Evolutionary conservation across 2,797 vertebrate species (phyloP).

Genomic region (Anguilla marmorata): DNA sequence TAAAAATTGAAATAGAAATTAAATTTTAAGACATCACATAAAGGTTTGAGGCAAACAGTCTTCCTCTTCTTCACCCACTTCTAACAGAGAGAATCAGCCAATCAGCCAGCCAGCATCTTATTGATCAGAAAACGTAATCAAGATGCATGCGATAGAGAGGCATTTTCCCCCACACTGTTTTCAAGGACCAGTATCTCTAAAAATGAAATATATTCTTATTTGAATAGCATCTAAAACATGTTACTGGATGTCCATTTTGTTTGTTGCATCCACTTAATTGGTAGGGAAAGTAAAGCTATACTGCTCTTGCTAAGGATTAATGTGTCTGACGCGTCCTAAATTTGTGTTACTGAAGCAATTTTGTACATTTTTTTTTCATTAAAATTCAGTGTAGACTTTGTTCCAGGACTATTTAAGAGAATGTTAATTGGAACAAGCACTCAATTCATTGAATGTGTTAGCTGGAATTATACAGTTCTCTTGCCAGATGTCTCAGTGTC

Average conservation of each 20-base stretch:
- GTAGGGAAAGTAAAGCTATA: not conserved
- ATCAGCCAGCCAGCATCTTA: constrained; percentile 25
- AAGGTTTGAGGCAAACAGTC: not conserved
- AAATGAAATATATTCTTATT: not conserved
- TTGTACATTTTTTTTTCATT: not conserved
- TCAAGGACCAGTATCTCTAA: too few relatives aligned
- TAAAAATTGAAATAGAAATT: not conserved
- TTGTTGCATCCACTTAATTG: not conserved
- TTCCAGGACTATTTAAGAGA: not conserved
- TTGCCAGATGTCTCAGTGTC: not conserved
- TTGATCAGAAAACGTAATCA: constrained; percentile 36
- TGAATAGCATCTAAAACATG: not conserved
- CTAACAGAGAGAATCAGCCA: constrained; percentile 5
- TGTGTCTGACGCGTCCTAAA: too few relatives aligned
- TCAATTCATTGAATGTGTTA: not conserved
- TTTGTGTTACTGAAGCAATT: too few relatives aligned
- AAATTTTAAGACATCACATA: not conserved
- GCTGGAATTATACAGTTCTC: not conserved
- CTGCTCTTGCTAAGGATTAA: too few relatives aligned
- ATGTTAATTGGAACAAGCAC: not conserved
- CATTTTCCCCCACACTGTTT: not conserved
- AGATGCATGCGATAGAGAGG: constrained; percentile 22
- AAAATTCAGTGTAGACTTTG: not conserved
- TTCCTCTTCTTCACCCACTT: not conserved
- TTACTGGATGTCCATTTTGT: not conserved